Evolutionary conservation across 35 echinoderm and acorn worm species (phyloP).

Genomic region (Lytechinus variegatus): DNA sequence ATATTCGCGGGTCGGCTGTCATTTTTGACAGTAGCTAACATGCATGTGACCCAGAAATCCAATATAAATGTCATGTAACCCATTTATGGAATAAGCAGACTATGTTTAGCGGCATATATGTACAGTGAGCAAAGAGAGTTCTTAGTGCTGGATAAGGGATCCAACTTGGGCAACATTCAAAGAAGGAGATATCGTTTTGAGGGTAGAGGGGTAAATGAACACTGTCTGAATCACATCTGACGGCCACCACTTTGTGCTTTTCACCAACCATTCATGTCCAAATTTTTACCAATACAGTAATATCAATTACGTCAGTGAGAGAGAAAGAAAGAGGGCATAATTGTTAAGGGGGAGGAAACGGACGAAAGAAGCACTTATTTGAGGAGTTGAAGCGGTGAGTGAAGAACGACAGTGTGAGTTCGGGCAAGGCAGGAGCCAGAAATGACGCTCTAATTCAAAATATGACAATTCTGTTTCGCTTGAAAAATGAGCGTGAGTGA

Average conservation of each 20-base stretch:
- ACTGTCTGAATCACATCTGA: background rate
- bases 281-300: conserved; percentile 6
- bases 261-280: conserved; percentile 39
- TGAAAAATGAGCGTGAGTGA: conserved; percentile 50
- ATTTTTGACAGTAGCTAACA: background rate
- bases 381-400: background rate
- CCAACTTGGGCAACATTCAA: background rate
- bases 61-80: background rate
- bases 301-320: conserved; percentile 53
- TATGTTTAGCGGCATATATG: background rate
- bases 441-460: conserved; percentile 52
- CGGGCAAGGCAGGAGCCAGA: conserved; percentile 36
- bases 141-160: background rate
- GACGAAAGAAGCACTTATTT: conserved; percentile 40
- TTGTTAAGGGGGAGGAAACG: conserved; percentile 34
- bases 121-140: background rate
- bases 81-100: background rate
- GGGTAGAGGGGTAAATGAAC: conserved; percentile 1
- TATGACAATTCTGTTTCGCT: conserved; percentile 47
- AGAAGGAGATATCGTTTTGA: conserved; percentile 6
- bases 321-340: background rate
- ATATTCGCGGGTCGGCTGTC: background rate
- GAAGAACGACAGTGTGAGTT: conserved; percentile 12
- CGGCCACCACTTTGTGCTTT: conserved; percentile 28
- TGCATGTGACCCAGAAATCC: background rate